Evolutionary conservation across 2,113 vertebrate species (phyloP), one percentile per base, ranked within the genome.

Genomic region (Dunckerocampus dactyliophorus): DNA sequence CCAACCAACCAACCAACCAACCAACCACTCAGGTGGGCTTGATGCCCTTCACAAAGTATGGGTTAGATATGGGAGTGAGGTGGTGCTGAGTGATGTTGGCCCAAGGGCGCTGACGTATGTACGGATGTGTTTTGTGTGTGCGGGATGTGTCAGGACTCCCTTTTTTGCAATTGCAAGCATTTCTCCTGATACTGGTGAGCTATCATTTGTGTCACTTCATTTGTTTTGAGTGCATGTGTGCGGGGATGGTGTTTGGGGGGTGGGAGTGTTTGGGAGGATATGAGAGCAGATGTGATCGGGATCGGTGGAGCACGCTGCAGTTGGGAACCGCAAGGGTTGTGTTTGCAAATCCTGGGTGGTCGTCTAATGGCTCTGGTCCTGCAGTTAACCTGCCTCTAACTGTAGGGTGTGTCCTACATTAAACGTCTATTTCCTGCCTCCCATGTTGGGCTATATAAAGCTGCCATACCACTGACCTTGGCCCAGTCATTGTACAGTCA

Each of bases 351-450:
- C 80, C 83, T 89, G 87, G 87, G 87, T 89, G 87, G 87, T 86
- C 87, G 86, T 82, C 82, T 88, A 87, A 87, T 89, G 84, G 84
- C 81, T 79, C 82, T 85, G 82, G 87, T 89, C 84, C 76, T 82
- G 82, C 85, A 85, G 83, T 86, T 87, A 88, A 88, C 87, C 87
- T 88, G 87, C 87, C 85, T 87, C 84, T 88, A 87, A 87, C 87
- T 86, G 87, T 87, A 87, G 87, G 87, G 85, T 87, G 87, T 88
- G 87, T 88, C 87, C 87, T 88, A 88, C 85, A 88, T 87, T 87
- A 86, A 88, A 87, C 66, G 82, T 86, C 87, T 88, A 88, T 88
- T 88, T 88, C 87, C 87, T 88, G 87, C 85, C 87, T 88, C 87
- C 87, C 87, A 87, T 88, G 85, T 87, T 69, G 87, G 77, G 77